A percentile compares a stretch with the other conserved stretches of the same genome.
phyloP scores from a whole-genome alignment of 2,797 vertebrate species.

The Enteromius paludinosus region DNA sequence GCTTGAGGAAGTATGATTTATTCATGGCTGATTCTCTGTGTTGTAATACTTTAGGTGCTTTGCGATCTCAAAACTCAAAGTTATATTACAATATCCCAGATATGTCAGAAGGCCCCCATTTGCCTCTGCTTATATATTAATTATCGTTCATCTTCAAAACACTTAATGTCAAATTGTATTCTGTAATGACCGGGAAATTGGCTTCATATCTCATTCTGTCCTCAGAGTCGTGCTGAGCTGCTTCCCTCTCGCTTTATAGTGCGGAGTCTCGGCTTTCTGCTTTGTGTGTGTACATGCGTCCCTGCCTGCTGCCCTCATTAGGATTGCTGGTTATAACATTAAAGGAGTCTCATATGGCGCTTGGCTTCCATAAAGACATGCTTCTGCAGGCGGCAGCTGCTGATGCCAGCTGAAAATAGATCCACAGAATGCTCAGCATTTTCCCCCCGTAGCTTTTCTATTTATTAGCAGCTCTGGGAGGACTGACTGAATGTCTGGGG shows the following conservation, averaged over 20 bases:
- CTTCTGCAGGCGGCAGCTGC: conserved; percentile 88
- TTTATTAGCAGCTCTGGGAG: conserved; percentile 83
- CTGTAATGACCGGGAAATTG: conserved; percentile 84
- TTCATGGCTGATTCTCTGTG: conserved; percentile 79
- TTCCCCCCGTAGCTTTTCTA: conserved; percentile 84
- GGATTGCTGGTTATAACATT: conserved; percentile 82
- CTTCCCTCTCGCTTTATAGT: conserved; percentile 3
- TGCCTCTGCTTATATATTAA: conserved; percentile 88
- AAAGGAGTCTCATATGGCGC: conserved; percentile 85
- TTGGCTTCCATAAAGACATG: conserved; percentile 81
- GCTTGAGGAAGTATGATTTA: conserved; percentile 82
- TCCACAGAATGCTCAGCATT: conserved; percentile 83
- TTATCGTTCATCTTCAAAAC: conserved; percentile 85
- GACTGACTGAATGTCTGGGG: conserved; percentile 76
- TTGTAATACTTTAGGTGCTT: conserved; percentile 55
- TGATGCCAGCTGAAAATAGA: conserved; percentile 93
- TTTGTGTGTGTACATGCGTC: conserved; percentile 47
- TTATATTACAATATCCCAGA: conserved; percentile 87
- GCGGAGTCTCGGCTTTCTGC: conserved; percentile 71
- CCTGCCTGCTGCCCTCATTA: conserved; percentile 76
- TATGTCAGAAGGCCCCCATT: conserved; percentile 90
- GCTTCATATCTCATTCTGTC: conserved; percentile 81
- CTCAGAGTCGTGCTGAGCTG: background rate
- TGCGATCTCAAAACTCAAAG: conserved; percentile 66
- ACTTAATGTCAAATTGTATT: conserved; percentile 85